phyloP scores from a whole-genome alignment of 2,797 vertebrate genomes.

The Thunnus albacares region DNA sequence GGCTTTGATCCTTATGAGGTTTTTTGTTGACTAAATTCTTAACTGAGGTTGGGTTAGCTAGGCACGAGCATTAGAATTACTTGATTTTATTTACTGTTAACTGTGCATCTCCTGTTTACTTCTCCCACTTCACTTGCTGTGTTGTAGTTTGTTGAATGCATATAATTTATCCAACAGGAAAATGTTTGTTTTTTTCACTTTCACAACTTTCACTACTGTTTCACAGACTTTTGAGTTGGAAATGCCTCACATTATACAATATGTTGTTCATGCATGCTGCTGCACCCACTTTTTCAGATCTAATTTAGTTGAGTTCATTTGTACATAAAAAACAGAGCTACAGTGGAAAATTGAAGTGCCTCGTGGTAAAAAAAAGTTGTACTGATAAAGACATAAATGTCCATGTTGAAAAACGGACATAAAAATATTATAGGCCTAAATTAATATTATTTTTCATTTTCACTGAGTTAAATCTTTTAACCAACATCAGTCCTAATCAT shows the following conservation, averaged over 20 bases:
- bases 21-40: background rate
- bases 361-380: no score
- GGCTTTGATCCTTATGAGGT: background rate
- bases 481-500: no score
- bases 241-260: background rate
- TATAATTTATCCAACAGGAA: background rate
- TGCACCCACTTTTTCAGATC: background rate
- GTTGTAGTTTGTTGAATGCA: background rate
- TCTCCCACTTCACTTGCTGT: background rate
- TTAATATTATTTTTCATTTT: no score
- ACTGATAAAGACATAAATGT: no score
- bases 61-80: background rate
- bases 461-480: no score
- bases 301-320: no score
- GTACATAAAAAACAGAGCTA: background rate
- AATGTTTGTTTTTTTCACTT: background rate
- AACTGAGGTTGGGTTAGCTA: background rate
- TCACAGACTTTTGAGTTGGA: background rate
- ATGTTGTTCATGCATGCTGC: background rate
- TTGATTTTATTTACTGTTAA: background rate
- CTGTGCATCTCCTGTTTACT: no score
- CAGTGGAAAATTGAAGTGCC: slow-evolving; percentile 2
- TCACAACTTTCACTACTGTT: background rate
- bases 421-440: no score
- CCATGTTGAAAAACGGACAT: no score